Base-by-base conservation (phyloP, 2,888 invertebrate species). In the Drosophila affinis region DNA sequence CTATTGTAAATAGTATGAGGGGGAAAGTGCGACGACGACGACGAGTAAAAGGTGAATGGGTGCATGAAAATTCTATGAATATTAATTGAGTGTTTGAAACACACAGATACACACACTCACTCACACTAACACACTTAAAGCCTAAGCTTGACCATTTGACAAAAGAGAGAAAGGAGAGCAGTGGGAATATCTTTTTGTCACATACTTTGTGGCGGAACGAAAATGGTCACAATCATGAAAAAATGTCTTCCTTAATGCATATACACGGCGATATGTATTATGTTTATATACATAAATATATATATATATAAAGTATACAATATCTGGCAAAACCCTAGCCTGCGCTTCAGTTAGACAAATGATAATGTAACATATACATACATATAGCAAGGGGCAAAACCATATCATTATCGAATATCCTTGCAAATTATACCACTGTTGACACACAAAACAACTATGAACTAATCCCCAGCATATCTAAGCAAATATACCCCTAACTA, bases 161-260 rank as follows among this genome's bases (percentile, higher is more conserved):
- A 9, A 18, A 46, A 14, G 12, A 18, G 44, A n/a, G 21, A 3
- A 3, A 18, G 24, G 39, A 46, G 27, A 7, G 18, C n/a, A n/a
- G n/a, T 12, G 29, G 14, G 34, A 61, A 14, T 18, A 48, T 51
- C 39, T 39, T 39, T 58, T 48, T 59, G 53, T 54, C 64, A 55
- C 53, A 65, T 56, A 71, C 61, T 52, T 62, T 69, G 58, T 55
- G 52, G 61, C 51, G 65, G 58, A 52, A 72, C 24, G 56, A 80
- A 62, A 73, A 87, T 83, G 83, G 83, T 84, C 83, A 87, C 87
- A 84, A 84, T 84, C 83, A 84, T 84, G 83, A 84, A 84, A 83
- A 84, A 81, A 79, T 84, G 88, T 87, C 86, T 87, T 88, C 88
- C 88, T 84, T 81, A 79, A 89, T 83, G 89, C 88, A 88, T 89